These are phyloP conservation scores for Hydropotes inermis DNA, from an alignment of 2,113 vertebrate genomes.

Conservation along the genomic window DNA sequence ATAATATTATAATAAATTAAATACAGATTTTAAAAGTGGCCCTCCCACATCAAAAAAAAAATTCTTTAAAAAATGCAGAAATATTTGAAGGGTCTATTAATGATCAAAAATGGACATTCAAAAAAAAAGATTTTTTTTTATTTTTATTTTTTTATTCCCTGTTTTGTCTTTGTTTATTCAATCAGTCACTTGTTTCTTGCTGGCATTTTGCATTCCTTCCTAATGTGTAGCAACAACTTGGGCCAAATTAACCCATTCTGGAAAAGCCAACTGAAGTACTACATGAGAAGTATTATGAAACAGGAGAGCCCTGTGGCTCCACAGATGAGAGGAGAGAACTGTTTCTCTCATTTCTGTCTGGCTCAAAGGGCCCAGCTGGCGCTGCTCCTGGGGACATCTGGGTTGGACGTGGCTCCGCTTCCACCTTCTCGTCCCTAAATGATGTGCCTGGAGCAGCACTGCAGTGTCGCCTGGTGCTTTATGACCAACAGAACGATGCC, in stretches of 20 bases:
- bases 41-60: not conserved
- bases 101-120: not conserved
- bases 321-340: not conserved
- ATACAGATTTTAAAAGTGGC: not conserved
- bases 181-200: not conserved
- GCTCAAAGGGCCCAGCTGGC: not conserved
- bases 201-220: not conserved
- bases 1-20: not conserved
- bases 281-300: not conserved
- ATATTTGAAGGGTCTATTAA: not conserved
- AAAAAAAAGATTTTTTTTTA: not conserved
- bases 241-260: not conserved
- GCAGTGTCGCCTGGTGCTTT: not conserved
- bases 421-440: not conserved
- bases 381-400: not conserved
- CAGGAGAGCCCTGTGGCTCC: not conserved
- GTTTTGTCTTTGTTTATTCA: not conserved
- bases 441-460: rapidly evolving
- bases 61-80: not conserved
- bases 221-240: not conserved
- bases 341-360: not conserved
- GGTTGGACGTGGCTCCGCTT: not conserved
- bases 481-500: not conserved
- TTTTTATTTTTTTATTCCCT: not conserved
- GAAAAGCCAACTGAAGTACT: not conserved